These are phyloP conservation scores for Drosophila ironensis DNA, from an alignment of 1,140 invertebrate species.

Conservation along the genomic window DNA sequence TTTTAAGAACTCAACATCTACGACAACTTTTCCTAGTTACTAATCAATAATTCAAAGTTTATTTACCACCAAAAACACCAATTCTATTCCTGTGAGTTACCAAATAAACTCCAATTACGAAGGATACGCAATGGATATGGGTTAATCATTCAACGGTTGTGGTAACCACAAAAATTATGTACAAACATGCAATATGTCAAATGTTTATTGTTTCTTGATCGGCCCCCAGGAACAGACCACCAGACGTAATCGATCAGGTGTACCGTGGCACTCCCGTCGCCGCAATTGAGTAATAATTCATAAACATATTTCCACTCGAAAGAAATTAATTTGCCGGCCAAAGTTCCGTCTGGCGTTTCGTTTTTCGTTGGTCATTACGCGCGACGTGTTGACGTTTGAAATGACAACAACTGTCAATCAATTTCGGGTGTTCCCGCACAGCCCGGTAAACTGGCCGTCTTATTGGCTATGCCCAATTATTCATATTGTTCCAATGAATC, in stretches of 20 bases:
- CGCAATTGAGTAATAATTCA: slow-evolving; percentile 76
- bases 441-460: slow-evolving; percentile 48
- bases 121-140: neutral
- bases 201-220: slow-evolving; percentile 56
- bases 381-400: slow-evolving; percentile 75
- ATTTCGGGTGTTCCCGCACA: slow-evolving; percentile 53
- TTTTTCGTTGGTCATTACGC: slow-evolving; percentile 51
- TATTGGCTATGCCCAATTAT: slow-evolving; percentile 68
- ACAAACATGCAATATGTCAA: slow-evolving; percentile 78
- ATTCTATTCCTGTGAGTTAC: no score
- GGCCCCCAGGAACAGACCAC: slow-evolving; percentile 9
- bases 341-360: slow-evolving; percentile 1
- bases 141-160: slow-evolving; percentile 12
- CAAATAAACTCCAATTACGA: neutral
- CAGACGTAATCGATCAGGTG: slow-evolving; percentile 71
- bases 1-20: no score
- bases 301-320: slow-evolving; percentile 73
- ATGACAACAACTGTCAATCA: slow-evolving; percentile 75
- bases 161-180: slow-evolving; percentile 68
- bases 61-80: no score
- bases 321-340: slow-evolving; percentile 67
- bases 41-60: no score
- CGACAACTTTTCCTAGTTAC: neutral
- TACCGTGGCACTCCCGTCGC: slow-evolving; percentile 34
- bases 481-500: slow-evolving; percentile 72